Evolutionary conservation across 2,797 vertebrate species (phyloP).

Genomic region (Balearica regulorum): DNA sequence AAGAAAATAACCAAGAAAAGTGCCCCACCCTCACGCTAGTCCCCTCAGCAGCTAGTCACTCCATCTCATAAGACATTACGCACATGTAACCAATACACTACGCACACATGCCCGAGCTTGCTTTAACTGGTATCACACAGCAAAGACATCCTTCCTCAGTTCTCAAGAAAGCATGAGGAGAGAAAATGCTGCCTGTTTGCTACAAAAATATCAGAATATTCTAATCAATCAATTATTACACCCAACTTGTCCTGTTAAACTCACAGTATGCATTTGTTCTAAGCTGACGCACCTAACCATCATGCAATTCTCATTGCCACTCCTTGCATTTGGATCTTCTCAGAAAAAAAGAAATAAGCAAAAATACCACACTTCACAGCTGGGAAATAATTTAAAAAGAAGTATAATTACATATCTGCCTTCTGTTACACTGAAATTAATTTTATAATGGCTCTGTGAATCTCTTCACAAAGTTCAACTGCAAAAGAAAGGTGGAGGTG

Average conservation of each 20-base stretch:
- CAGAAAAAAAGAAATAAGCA: neutral
- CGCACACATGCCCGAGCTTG: accelerated
- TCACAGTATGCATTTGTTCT: neutral
- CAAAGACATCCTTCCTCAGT: neutral
- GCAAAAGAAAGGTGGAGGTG: neutral
- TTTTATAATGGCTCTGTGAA: neutral
- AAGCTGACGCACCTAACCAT: neutral
- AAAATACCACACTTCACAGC: neutral
- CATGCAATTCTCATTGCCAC: neutral
- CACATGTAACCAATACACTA: neutral
- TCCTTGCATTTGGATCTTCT: neutral
- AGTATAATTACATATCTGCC: neutral
- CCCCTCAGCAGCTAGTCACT: neutral
- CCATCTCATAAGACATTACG: neutral
- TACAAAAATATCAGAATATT: neutral
- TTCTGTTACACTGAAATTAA: neutral
- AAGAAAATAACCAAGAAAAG: neutral
- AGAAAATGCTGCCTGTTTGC: neutral
- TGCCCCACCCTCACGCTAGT: neutral
- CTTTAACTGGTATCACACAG: neutral
- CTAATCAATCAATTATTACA: neutral
- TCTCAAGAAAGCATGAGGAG: neutral
- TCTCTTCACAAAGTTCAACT: neutral
- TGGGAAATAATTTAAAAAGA: neutral
- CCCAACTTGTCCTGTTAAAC: neutral